Base-by-base conservation (phyloP, 2,113 vertebrate species). In the Dicerorhinus sumatrensis region DNA sequence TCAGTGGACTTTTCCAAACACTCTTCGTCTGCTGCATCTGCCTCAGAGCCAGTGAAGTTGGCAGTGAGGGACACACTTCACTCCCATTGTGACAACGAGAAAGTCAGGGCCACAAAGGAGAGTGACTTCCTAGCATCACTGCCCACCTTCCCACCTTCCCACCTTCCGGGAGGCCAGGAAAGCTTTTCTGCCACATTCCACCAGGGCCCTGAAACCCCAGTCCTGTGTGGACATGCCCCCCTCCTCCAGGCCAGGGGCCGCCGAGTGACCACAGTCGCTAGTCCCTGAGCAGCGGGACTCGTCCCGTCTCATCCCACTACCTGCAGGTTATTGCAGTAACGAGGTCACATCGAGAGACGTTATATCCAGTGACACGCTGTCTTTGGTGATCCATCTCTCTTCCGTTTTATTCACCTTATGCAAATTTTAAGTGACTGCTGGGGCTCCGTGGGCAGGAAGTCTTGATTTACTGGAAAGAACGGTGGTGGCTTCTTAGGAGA, bases 361-460 rank as follows among this genome's bases (percentile, higher is more conserved):
- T 48, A 25, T 3, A 8, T 16, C 36, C 27, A 16, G 0, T 0
- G 14, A 83, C 42, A 1, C 0, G 18, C 91, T 56, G 42, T 60
- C 1, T 67, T 16, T 60, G 54, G 51, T 89, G 84, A 65, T 51
- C 89, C 89, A 65, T 8, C 60, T 76, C 8, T 27, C 29, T 33
- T 79, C 31, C 51, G 9, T 76, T 56, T 95, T 56, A 69, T 95
- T 12, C 13, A 29, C 0, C 51, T 51, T 31, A 13, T 12, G 42
- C 29, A 60, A 67, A 92, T 60, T 60, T 60, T 60, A 21, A 63
- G 60, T 27, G 36, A 18, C 9, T 2, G n/a, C 77, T 27, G 56
- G 51, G n/a, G 83, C 91, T 91, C 36, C 2, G 36, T 3, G 13
- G 62, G 23, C 20, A 29, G n/a, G n/a, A n/a, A n/a, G n/a, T n/a